Evolutionary conservation across 2,888 invertebrate species (phyloP), one percentile per base, ranked within the genome.

Genomic region (Pollenia amentaria): DNA sequence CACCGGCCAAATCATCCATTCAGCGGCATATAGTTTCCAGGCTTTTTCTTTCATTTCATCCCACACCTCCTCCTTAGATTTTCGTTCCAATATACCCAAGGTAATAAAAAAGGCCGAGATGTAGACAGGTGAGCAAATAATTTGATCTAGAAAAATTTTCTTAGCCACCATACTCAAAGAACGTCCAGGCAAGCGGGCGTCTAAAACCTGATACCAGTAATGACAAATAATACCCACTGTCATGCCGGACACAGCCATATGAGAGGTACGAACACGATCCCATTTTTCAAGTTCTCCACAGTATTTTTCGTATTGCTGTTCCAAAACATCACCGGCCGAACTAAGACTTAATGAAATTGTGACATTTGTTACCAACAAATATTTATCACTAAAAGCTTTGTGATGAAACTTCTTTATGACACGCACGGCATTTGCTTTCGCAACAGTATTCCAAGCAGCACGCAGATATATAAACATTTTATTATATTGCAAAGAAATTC

Each of bases 1-100:
- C 8, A 97, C 97, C 0, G 98, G 98, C 98, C 98, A 98, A 40
- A 98, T 95, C 8, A 97, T 91, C 97, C 98, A 98, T 92, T 99
- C 98, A 1, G 97, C 98, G 69, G 95, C 94, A 91, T 98, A 98
- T 12, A 98, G 93, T 88, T 94, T 95, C 94, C 95, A 95, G 21
- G 97, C 97, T 93, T 98, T 98, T 42, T 95, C 93, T 89, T 94
- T 94, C 46, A 97, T 94, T 93, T 97, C 97, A 55, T 94, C 92
- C 88, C 95, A 94, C 77, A 97, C 95, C 89, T 96, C 95, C 16
- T 94, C 91, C 70, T 94, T 91, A 1, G 95, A 94, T 85, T 95
- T 94, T 11, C 94, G 94, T 93, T 98, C 97, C 88, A 98, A 94
- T 46, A 96, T 89, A 4, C 96, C 97, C 44, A 97, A 93, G 2